phyloP scores from a whole-genome alignment of 2,113 vertebrate genomes.

The Origma solitaria region DNA sequence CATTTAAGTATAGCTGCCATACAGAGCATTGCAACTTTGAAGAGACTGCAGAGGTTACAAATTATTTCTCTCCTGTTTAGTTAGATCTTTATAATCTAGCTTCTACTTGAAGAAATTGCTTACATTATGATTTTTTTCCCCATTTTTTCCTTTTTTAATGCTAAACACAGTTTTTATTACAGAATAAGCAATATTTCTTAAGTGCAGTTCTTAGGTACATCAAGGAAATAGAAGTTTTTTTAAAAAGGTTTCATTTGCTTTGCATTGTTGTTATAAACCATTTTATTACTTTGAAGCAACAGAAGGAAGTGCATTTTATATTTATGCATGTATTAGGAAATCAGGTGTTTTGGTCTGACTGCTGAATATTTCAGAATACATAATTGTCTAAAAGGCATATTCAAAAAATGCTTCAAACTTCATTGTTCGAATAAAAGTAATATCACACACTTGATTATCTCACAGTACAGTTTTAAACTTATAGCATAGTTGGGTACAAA shows the following conservation, averaged over 20 bases:
- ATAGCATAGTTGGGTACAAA: neutral
- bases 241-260: neutral
- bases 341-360: neutral
- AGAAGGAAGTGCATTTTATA: neutral
- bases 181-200: constrained; percentile 30
- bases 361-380: neutral
- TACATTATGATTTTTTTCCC: neutral
- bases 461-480: neutral
- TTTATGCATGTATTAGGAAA: neutral
- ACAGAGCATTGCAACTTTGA: neutral
- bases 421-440: neutral
- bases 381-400: neutral
- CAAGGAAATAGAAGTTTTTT: neutral
- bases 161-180: constrained; percentile 20
- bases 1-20: neutral
- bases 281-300: neutral
- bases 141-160: neutral
- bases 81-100: neutral
- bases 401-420: neutral
- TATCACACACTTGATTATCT: neutral
- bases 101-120: neutral
- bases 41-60: neutral
- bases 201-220: constrained; percentile 5
- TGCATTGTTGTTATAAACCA: neutral
- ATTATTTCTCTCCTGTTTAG: neutral